phyloP scores from a whole-genome alignment of 2,113 vertebrate species.

The Chlamydotis undulata region DNA sequence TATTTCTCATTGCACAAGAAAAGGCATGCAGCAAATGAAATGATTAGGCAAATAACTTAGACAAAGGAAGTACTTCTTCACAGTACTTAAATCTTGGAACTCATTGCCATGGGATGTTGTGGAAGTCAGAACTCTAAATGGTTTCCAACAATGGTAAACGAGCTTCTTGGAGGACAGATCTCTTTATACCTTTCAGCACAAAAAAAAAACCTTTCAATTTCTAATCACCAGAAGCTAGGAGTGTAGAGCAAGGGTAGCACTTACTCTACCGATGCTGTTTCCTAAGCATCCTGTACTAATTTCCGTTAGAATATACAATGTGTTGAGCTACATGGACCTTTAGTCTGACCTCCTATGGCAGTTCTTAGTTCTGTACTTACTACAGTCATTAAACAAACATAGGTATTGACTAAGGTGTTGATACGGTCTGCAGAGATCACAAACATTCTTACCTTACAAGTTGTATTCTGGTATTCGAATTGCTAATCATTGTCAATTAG shows the following conservation, averaged over 20 bases:
- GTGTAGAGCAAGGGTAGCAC: background rate
- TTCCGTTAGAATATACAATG: background rate
- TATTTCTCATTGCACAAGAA: background rate
- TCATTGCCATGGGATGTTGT: background rate
- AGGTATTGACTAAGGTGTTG: conserved; percentile 33
- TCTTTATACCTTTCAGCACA: background rate
- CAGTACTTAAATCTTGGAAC: background rate
- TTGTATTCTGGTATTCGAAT: background rate
- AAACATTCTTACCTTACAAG: background rate
- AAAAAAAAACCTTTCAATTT: background rate
- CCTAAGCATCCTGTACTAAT: background rate
- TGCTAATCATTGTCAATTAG: background rate
- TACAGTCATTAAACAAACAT: conserved; percentile 36
- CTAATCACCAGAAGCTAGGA: background rate
- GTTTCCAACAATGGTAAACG: background rate
- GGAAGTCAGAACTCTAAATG: background rate
- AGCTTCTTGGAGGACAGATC: background rate
- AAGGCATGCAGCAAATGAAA: background rate
- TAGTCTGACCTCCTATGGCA: background rate
- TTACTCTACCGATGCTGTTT: background rate
- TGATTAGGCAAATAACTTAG: background rate
- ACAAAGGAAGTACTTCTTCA: background rate
- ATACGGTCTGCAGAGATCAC: background rate
- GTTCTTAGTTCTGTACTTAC: conserved; percentile 44
- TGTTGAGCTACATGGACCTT: background rate